phyloP scores from a whole-genome alignment of 2,888 invertebrate species.

The Drosophila tripunctata region DNA sequence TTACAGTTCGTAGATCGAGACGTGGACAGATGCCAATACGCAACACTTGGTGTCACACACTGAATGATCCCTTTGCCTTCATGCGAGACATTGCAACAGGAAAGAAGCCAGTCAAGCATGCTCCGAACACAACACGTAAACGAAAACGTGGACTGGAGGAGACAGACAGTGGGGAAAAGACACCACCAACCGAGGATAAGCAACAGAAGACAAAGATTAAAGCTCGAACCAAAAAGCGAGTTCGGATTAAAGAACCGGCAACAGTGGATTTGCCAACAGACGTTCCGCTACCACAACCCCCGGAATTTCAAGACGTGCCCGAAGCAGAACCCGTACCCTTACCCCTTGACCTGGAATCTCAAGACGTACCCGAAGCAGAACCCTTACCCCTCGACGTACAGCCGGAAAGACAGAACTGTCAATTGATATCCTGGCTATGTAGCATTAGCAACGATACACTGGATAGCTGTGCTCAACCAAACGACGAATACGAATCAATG shows the following conservation, averaged over 20 bases:
- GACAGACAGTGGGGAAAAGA: background rate
- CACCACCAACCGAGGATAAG: background rate
- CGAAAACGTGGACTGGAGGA: background rate
- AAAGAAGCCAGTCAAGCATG: background rate
- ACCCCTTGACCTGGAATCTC: background rate
- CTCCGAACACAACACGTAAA: background rate
- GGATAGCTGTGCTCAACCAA: background rate
- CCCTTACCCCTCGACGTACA: background rate
- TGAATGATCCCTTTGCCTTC: constrained; percentile 26
- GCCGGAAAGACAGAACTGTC: background rate
- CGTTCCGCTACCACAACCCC: background rate
- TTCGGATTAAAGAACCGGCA: background rate
- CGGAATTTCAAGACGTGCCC: background rate
- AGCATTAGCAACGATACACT: constrained; percentile 22
- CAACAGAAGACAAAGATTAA: background rate
- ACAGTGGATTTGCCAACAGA: background rate
- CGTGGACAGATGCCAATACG: constrained; percentile 59
- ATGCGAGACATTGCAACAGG: constrained; percentile 2
- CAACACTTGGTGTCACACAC: constrained; percentile 33
- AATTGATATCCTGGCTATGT: constrained; percentile 35
- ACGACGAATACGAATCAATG: background rate
- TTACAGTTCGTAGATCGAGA: constrained; percentile 67
- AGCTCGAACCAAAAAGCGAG: background rate
- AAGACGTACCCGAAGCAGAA: background rate
- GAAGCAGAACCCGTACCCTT: background rate